phyloP scores from a whole-genome alignment of 2,797 vertebrate genomes.

The Sebastolobus altivelis region DNA sequence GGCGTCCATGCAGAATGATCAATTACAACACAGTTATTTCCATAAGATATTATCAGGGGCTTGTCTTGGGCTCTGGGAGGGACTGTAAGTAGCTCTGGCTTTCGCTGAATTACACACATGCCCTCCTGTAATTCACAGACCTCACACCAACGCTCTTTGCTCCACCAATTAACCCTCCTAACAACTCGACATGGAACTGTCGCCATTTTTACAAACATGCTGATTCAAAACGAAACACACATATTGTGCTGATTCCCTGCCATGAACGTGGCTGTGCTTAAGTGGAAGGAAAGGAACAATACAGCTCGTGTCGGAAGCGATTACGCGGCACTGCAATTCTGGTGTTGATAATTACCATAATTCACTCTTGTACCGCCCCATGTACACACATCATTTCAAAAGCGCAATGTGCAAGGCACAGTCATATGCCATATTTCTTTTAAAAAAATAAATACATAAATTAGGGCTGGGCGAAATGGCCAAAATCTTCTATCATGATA shows the following conservation, averaged over 20 bases:
- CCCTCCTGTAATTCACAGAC: constrained; percentile 6
- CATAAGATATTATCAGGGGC: constrained; percentile 46
- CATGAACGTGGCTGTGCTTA: not conserved
- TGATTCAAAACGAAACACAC: not conserved
- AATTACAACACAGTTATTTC: constrained; percentile 48
- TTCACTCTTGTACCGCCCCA: not conserved
- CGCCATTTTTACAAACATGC: not conserved
- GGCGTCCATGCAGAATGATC: constrained; percentile 44
- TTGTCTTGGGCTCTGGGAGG: constrained; percentile 9
- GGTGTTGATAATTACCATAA: constrained; percentile 5
- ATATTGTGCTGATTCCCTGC: not conserved
- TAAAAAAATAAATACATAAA: not conserved
- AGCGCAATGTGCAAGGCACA: not conserved
- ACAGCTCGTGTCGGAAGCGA: not conserved
- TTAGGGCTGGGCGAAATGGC: too few relatives aligned
- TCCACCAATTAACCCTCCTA: constrained; percentile 31
- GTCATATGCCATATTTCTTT: not conserved
- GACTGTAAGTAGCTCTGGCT: constrained; percentile 27
- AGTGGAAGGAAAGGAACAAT: not conserved
- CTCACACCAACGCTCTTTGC: constrained; percentile 1
- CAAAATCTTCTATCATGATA: too few relatives aligned
- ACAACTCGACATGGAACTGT: not conserved
- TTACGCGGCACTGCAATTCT: not conserved
- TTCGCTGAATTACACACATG: constrained; percentile 25
- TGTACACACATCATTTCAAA: not conserved